Percentiles rank a stretch among this genome's conserved stretches.
These are phyloP conservation scores for Sisyra terminalis DNA, from an alignment of 2,888 invertebrate genomes.

Conservation along the genomic window DNA sequence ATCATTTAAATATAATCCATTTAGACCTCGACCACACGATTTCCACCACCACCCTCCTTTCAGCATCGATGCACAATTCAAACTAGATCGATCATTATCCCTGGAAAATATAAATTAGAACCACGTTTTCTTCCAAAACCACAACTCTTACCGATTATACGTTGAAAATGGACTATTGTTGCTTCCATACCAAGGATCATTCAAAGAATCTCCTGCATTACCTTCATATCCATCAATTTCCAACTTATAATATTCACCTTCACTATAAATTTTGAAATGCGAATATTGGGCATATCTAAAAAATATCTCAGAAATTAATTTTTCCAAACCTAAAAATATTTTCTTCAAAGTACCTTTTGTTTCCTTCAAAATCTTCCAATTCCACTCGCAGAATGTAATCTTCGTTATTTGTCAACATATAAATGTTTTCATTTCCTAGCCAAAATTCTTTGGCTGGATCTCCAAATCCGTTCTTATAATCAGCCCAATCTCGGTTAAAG, in stretches of 20 bases:
- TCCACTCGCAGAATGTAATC: conserved; percentile 77
- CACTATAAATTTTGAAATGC: conserved; percentile 83
- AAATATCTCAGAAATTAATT: conserved; percentile 10
- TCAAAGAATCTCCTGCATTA: conserved; percentile 78
- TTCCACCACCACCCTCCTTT: conserved; percentile 97
- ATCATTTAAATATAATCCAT: conserved; percentile 77
- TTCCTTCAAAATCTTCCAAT: conserved; percentile 83
- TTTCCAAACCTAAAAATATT: background rate
- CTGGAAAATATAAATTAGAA: conserved; percentile 36
- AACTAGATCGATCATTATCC: conserved; percentile 77
- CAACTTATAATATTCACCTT: conserved; percentile 79
- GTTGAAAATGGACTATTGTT: conserved; percentile 89
- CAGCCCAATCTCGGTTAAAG: conserved; percentile 83
- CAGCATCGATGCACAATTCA: conserved; percentile 85
- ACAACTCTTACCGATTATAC: conserved; percentile 55
- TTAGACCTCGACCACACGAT: conserved; percentile 77
- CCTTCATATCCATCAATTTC: conserved; percentile 88
- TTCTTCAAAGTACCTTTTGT: conserved; percentile 50
- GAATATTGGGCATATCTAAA: conserved; percentile 75
- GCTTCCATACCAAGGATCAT: conserved; percentile 88
- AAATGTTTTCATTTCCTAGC: conserved; percentile 87
- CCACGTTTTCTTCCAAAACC: background rate
- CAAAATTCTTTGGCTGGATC: conserved; percentile 82
- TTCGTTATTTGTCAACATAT: conserved; percentile 84
- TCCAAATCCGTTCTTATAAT: conserved; percentile 86